Evolutionary conservation across 2,888 invertebrate genomes (phyloP).

Genomic region (Habrosyne pyritoides): DNA sequence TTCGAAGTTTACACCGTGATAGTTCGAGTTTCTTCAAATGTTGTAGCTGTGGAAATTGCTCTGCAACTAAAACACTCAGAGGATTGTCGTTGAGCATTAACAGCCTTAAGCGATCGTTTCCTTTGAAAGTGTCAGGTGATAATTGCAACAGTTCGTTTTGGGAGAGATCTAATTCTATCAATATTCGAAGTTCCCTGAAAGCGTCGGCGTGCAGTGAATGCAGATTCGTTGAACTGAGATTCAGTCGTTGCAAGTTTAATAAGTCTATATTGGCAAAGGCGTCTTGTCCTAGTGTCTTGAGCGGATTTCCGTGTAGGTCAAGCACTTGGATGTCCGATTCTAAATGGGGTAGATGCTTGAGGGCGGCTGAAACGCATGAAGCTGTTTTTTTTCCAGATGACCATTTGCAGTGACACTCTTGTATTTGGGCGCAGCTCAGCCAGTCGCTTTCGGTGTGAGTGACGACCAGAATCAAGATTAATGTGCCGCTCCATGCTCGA

Average conservation of each 20-base stretch:
- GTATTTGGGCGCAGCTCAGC: constrained; percentile 90
- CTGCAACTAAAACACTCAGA: constrained; percentile 86
- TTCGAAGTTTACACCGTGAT: constrained; percentile 89
- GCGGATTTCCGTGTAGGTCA: constrained; percentile 91
- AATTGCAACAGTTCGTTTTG: constrained; percentile 89
- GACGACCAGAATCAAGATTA: constrained; percentile 56
- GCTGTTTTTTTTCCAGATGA: constrained; percentile 95
- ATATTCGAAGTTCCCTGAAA: constrained; percentile 91
- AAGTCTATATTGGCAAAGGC: constrained; percentile 91
- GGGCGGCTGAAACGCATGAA: constrained; percentile 89
- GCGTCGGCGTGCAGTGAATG: constrained; percentile 90
- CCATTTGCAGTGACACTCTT: constrained; percentile 95
- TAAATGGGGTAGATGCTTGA: constrained; percentile 87
- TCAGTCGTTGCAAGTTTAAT: constrained; percentile 92
- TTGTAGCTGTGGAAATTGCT: constrained; percentile 91
- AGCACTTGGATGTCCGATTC: constrained; percentile 85
- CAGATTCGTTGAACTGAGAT: constrained; percentile 89
- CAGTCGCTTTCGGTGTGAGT: constrained; percentile 85
- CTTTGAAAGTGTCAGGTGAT: constrained; percentile 91
- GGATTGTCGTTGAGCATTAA: constrained; percentile 93
- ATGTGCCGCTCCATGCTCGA: constrained; percentile 61
- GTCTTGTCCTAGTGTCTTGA: constrained; percentile 88
- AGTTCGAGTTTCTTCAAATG: constrained; percentile 92
- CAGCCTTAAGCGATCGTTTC: constrained; percentile 91
- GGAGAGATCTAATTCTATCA: constrained; percentile 93